These are phyloP conservation scores for Cercocebus atys DNA, from an alignment of 2,113 vertebrate species.

Conservation along the genomic window DNA sequence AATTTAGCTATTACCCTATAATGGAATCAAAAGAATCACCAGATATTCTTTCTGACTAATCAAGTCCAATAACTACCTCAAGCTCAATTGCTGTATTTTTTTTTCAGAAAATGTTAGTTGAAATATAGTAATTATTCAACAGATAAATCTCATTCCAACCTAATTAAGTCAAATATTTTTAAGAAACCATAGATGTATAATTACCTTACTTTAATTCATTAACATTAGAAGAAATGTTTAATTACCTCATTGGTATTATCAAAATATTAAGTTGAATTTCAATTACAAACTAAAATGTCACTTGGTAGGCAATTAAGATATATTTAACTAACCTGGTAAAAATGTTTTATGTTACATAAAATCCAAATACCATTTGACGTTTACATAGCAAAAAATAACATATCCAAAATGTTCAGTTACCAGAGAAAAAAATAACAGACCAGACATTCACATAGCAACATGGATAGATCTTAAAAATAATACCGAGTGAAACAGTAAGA, in stretches of 20 bases:
- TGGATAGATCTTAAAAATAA: neutral
- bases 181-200: conserved; percentile 47
- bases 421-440: neutral
- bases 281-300: conserved; percentile 63
- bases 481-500: neutral
- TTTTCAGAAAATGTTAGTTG: conserved; percentile 25
- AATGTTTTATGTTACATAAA: conserved; percentile 32
- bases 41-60: conserved; percentile 40
- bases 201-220: conserved; percentile 58
- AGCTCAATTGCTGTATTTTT: neutral
- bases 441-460: neutral
- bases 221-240: conserved; percentile 58
- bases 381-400: neutral
- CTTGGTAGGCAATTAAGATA: conserved; percentile 43
- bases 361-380: conserved; percentile 48
- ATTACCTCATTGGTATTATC: conserved; percentile 59
- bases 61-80: neutral
- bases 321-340: conserved; percentile 59
- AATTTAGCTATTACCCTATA: neutral
- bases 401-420: neutral
- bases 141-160: conserved; percentile 45
- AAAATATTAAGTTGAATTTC: conserved; percentile 68
- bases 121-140: conserved; percentile 42
- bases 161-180: conserved; percentile 49
- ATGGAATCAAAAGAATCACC: conserved; percentile 18